Conservation (phyloP, 92 coral and sea anemone species). For the Plumapathes pennacea region DNA sequence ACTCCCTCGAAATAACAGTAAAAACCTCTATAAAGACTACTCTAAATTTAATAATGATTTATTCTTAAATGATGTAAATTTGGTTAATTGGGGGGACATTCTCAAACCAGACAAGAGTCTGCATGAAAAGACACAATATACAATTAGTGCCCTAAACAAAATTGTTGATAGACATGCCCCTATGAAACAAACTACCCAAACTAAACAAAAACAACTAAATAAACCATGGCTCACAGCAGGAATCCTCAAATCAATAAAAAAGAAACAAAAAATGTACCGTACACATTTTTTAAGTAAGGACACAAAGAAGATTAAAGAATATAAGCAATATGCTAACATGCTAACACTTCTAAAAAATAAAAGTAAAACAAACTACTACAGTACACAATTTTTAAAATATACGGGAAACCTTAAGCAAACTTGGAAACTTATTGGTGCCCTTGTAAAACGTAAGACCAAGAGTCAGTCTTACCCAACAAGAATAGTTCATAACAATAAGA, state of each 20-base stretch:
- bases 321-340: conserved; percentile 33
- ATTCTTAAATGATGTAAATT: conserved; percentile 28
- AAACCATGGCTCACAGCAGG: too few species aligned
- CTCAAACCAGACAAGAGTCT: too few species aligned
- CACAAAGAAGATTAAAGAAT: conserved; percentile 9
- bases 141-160: conserved; percentile 16
- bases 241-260: too few species aligned
- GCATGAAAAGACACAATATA: conserved; percentile 21
- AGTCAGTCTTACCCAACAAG: conserved; percentile 27
- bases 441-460: conserved; percentile 41
- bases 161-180: conserved; percentile 53
- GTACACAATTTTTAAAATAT: conserved; percentile 10
- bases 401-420: conserved; percentile 23
- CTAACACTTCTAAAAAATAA: conserved; percentile 11
- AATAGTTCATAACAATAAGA: conserved; percentile 16
- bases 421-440: conserved; percentile 39
- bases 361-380: conserved; percentile 31
- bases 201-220: too few species aligned
- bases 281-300: conserved; percentile 8
- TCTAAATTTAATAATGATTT: conserved; percentile 35
- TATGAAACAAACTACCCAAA: too few species aligned
- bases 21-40: conserved; percentile 32
- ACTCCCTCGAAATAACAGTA: conserved; percentile 14
- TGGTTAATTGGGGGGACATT: conserved; percentile 27
- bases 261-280: too few species aligned